Base-by-base conservation (phyloP, 2,113 vertebrate species). In the Pseudois nayaur region DNA sequence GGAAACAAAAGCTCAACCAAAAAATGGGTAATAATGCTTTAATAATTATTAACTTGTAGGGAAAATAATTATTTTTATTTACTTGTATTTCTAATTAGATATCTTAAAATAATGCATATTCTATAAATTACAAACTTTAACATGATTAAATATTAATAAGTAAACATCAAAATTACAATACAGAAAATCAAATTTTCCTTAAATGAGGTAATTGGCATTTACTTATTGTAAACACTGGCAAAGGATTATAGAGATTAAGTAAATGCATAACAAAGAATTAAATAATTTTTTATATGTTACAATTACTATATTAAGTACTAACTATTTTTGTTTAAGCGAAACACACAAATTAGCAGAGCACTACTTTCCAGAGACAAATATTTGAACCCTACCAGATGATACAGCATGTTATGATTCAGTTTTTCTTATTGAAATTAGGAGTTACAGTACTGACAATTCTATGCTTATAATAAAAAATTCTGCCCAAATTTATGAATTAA, bases 21-120 rank as follows among this genome's bases (percentile, higher is more conserved):
- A 74, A 57, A 54, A 59, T 25, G 13, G 21, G 31, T 40, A 92
- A n/a, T 48, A 29, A 55, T 91, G 0, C 8, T 17, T 60, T 55
- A 60, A 45, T 45, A 89, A 50, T 78, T 74, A 85, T 23, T 55
- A 82, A 76, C 23, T 95, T 71, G 0, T 57, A 89, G 82, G 17
- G 87, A 14, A 96, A 82, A 71, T 83, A 82, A 92, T 84, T 83
- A 48, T 50, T 95, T 89, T 91, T 89, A 96, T 43, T 96, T 96
- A 43, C 13, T 74, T 90, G 5, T 52, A 64, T 78, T 90, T 81
- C 40, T 60, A 29, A 94, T 78, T 31, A 89, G 31, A 74, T 96
- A 74, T 81, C 92, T 81, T 87, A n/a, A 88, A 79, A 17, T 23
- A 83, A 64, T 64, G 10, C 16, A 36, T 84, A 40, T 52, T 36